Evolutionary conservation across 2,888 invertebrate species (phyloP), one percentile per base, ranked within the genome.

Genomic region (Dyspetes luteomarginatus): DNA sequence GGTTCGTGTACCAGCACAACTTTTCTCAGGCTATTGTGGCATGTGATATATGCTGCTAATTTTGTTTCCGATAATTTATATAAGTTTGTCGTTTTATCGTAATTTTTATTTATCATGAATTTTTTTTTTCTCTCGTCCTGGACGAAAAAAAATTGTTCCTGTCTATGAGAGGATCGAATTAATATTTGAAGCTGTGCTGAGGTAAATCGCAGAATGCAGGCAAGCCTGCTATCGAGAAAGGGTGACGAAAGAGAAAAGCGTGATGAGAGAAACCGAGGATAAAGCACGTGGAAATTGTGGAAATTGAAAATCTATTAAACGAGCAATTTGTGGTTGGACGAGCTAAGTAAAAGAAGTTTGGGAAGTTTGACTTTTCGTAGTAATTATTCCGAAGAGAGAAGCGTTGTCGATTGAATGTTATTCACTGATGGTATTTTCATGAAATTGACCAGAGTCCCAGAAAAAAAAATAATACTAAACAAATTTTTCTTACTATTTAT

Each of bases 261-360:
- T n/a, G 24, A 43, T n/a, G n/a, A n/a, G n/a, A 43, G 45, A 56
- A 36, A 41, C 4, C 60, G 22, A 62, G 45, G 22, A 52, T 26
- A 43, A 12, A 52, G 28, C 28, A 43, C 43, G 56, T 67, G 86
- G 82, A 84, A 85, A 85, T 86, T 84, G 83, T 65, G 82, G 83
- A n/a, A n/a, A 85, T 88, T 85, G 86, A 88, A 88, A 87, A 87
- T 88, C 85, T 84, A 88, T 87, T 83, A 82, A 85, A 84, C 83
- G 83, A 85, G 86, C 86, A 86, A 88, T 87, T 87, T 85, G 83
- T 87, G 87, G 86, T 88, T 85, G 80, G 81, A 17, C 36, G 67
- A 76, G 82, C 43, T 82, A 85, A 86, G 85, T 85, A 85, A 88
- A 87, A 87, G 84, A 86, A 88, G 82, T 85, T 86, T 79, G 60